Conservation (phyloP, 2,797 vertebrate species). For the Dicrostonyx torquatus region DNA sequence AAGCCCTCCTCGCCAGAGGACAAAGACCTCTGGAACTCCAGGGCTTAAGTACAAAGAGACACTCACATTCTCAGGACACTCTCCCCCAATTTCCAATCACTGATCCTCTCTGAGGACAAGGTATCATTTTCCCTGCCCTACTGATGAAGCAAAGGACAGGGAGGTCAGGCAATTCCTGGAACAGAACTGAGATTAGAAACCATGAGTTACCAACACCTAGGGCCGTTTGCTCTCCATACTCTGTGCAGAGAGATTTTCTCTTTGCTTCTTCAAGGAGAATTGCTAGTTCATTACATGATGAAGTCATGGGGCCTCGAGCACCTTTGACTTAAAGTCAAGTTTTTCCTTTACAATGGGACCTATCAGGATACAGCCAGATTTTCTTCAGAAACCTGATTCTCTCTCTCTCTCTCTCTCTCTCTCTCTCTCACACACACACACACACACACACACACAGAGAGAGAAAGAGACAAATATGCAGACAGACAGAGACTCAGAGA, state of each 20-base stretch:
- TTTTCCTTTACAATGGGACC: background rate
- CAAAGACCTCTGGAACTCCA: background rate
- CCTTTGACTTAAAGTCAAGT: background rate
- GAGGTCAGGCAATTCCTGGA: background rate
- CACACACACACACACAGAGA: background rate
- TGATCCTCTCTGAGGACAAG: background rate
- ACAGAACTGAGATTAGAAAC: background rate
- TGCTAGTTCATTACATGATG: background rate
- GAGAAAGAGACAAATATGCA: background rate
- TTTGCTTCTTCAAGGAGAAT: background rate
- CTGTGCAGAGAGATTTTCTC: fast-evolving
- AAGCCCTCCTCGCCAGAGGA: background rate
- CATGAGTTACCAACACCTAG: background rate
- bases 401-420: too few species aligned
- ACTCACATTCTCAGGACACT: background rate
- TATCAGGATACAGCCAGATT: background rate
- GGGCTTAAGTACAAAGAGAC: background rate
- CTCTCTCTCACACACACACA: background rate
- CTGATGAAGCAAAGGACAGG: background rate
- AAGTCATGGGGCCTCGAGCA: too few species aligned
- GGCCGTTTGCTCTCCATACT: fast-evolving
- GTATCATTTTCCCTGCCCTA: too few species aligned
- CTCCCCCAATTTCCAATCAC: background rate
- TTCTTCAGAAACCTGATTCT: background rate
- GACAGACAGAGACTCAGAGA: background rate